phyloP scores from a whole-genome alignment of 1,140 invertebrate genomes.

The Drosophila arizonae region DNA sequence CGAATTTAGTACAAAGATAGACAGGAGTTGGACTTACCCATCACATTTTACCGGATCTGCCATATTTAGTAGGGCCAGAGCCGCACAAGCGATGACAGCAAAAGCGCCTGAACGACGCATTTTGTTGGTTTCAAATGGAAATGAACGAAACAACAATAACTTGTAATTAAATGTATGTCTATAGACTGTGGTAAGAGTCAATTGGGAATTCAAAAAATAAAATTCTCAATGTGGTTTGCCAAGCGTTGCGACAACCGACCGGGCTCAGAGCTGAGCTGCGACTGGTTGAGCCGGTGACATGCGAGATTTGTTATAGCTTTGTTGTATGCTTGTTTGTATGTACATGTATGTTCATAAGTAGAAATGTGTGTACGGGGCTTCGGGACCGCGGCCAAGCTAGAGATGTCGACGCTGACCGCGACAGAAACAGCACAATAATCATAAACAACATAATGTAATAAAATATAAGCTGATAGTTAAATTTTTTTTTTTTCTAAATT shows the following conservation, averaged over 20 bases:
- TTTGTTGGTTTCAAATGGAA: conserved; percentile 38
- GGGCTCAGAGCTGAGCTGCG: conserved; percentile 59
- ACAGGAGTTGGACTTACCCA: conserved; percentile 55
- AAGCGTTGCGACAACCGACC: conserved; percentile 61
- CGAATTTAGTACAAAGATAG: no score
- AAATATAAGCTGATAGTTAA: conserved; percentile 54
- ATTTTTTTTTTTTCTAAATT: conserved; percentile 20
- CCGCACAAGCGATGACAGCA: conserved; percentile 41
- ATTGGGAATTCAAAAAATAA: background rate
- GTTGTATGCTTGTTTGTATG: background rate
- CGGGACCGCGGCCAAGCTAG: conserved; percentile 35
- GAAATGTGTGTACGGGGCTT: background rate
- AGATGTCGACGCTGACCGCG: background rate
- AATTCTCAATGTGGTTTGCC: conserved; percentile 1
- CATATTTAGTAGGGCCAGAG: conserved; percentile 57
- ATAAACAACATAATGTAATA: conserved; percentile 27
- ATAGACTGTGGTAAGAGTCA: conserved; percentile 13
- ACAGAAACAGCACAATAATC: conserved; percentile 8
- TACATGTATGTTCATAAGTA: background rate
- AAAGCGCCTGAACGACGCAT: conserved; percentile 71
- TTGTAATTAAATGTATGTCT: conserved; percentile 23
- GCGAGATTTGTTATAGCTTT: conserved; percentile 65
- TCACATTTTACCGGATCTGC: conserved; percentile 64
- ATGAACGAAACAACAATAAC: conserved; percentile 37
- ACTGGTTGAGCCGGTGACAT: conserved; percentile 57